A percentile compares a stretch with the other conserved stretches of the same genome.
These are phyloP conservation scores for Zoanthus gigantus DNA, from an alignment of 92 coral and sea anemone genomes.

Conservation along the genomic window DNA sequence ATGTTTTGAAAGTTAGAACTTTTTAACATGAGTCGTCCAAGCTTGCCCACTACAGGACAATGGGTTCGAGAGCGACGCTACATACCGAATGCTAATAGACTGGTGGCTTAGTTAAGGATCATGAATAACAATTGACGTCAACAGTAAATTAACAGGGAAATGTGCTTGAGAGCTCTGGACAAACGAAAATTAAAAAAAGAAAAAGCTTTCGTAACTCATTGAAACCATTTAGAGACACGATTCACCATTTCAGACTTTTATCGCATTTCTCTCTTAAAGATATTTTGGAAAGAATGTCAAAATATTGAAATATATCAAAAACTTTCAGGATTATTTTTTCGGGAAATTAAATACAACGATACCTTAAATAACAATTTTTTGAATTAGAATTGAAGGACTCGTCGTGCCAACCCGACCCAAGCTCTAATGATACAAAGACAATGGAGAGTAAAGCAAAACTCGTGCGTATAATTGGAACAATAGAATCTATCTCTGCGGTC, in stretches of 20 bases:
- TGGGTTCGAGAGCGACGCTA: conserved; percentile 24
- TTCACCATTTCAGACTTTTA: neutral
- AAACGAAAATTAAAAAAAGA: neutral
- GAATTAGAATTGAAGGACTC: neutral
- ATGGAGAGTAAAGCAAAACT: conserved; percentile 15
- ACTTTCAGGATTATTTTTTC: neutral
- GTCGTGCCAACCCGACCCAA: conserved; percentile 29
- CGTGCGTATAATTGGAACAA: conserved; percentile 47
- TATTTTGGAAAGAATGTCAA: too few species aligned
- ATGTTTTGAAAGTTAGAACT: neutral
- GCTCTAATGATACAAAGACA: conserved; percentile 31
- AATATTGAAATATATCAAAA: too few species aligned
- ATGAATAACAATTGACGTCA: conserved; percentile 6
- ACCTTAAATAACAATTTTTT: neutral
- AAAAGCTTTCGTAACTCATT: neutral
- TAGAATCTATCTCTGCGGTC: conserved; percentile 29
- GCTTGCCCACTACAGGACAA: conserved; percentile 7
- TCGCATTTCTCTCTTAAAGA: too few species aligned
- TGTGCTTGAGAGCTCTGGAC: neutral
- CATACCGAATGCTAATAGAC: neutral
- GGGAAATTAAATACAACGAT: neutral
- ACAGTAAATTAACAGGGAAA: neutral
- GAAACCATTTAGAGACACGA: neutral
- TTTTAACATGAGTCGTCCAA: neutral
- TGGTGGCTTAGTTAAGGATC: neutral